phyloP scores from a whole-genome alignment of 2,888 invertebrate species.

The Himalopsyche tibetana region DNA sequence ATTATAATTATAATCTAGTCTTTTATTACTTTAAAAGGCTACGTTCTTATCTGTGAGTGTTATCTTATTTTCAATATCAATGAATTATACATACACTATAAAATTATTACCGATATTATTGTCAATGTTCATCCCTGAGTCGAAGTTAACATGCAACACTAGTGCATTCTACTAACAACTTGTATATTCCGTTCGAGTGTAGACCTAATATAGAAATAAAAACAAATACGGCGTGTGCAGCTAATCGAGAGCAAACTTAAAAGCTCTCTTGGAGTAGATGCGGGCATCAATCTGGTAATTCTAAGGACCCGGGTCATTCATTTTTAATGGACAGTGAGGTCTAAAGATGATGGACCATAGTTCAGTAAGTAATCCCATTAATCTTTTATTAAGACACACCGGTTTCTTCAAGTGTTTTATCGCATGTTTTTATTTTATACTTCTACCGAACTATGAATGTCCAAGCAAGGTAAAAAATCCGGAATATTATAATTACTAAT shows the following conservation, averaged over 20 bases:
- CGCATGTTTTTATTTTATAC: too few species aligned
- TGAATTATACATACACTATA: too few species aligned
- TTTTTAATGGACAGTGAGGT: slow-evolving; percentile 6
- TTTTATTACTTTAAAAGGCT: too few species aligned
- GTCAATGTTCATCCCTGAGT: background rate
- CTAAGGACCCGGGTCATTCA: background rate
- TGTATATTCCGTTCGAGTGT: background rate
- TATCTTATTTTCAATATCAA: too few species aligned
- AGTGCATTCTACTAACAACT: background rate
- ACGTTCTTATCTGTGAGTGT: too few species aligned
- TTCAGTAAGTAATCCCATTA: background rate
- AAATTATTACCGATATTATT: too few species aligned
- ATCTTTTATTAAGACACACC: background rate
- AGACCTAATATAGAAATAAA: background rate
- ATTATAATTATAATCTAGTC: too few species aligned
- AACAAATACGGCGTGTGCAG: slow-evolving; percentile 3
- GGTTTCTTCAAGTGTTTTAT: too few species aligned
- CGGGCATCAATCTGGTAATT: slow-evolving; percentile 15
- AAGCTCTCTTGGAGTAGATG: slow-evolving; percentile 10
- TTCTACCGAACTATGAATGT: too few species aligned
- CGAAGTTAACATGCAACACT: background rate
- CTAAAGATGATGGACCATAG: background rate
- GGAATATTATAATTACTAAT: too few species aligned
- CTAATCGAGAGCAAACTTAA: slow-evolving; percentile 34
- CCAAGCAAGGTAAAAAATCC: too few species aligned